Evolutionary conservation across 2,113 vertebrate species (phyloP).

Genomic region (Sprattus sprattus): DNA sequence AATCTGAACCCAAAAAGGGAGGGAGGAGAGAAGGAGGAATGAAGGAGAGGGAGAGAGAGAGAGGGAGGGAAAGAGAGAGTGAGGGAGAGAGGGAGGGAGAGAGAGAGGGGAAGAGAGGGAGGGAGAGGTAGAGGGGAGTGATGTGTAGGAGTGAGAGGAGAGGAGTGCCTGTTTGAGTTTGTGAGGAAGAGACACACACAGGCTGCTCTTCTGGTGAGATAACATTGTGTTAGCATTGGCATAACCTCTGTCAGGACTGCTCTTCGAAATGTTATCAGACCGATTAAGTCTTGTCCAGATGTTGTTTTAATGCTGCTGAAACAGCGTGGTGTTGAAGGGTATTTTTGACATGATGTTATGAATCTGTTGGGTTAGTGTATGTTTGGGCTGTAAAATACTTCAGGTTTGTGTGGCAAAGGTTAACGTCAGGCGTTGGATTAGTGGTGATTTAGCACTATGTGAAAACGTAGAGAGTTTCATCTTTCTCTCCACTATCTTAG

Average conservation of each 20-base stretch:
- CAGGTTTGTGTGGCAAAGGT: neutral
- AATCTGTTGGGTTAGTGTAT: neutral
- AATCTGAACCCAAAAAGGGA: neutral
- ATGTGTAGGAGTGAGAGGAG: neutral
- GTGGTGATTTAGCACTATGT: neutral
- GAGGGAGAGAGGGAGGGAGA: neutral
- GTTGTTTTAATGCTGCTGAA: neutral
- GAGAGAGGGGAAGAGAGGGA: neutral
- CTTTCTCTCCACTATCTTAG: neutral
- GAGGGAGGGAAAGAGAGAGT: too few relatives aligned
- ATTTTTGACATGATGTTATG: slow-evolving; percentile 1
- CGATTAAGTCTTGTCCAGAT: neutral
- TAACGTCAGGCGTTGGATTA: neutral
- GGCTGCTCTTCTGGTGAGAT: neutral
- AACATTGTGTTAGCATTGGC: neutral
- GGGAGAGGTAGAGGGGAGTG: neutral
- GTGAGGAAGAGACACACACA: neutral
- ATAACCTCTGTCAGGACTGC: neutral
- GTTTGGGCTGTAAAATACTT: neutral
- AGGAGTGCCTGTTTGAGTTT: slow-evolving; percentile 18
- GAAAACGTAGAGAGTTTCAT: neutral
- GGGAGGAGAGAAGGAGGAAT: neutral
- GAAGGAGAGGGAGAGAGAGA: neutral
- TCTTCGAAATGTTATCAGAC: neutral
- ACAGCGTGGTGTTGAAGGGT: neutral